Evolutionary conservation across 2,797 vertebrate genomes (phyloP), one percentile per base, ranked within the genome.

Genomic region (Euphonia xanthogaster): DNA sequence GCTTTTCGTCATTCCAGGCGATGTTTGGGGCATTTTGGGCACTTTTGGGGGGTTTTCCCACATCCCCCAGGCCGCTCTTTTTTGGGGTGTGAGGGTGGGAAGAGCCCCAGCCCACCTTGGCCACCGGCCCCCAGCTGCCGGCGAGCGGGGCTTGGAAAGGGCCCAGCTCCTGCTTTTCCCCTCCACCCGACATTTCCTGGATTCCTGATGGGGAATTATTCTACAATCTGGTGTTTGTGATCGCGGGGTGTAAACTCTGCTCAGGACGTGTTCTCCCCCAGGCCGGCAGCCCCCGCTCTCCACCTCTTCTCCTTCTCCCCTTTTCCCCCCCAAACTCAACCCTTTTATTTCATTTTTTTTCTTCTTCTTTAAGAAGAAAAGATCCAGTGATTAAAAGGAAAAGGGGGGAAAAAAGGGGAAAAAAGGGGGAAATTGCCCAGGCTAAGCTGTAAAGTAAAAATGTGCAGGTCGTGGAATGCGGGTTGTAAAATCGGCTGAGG

Each of bases 381-480:
- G 15, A 27, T 27, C 48, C 48, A 16, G 25, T 17, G 25, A 28
- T 50, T 16, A 27, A 50, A 50, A 28, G 48, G 48, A 50, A 6
- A 28, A 25, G 5, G 10, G 37, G 37, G 37, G 8, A 25, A 48
- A 48, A 50, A 18, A 37, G 3, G 7, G 8, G 12, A 60, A 88
- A 61, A 60, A 57, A 53, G 6, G 22, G 22, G 76, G 18, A 91
- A 95, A 57, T 31, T 80, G 93, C 40, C 88, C 78, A 27, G 88
- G 73, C 81, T 22, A n/a, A 83, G 92, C 94, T 97, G 94, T 95
- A 88, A 96, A 97, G 93, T 53, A 94, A 71, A 93, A 95, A 48
- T 65, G 93, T 90, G 92, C 96, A 92, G 92, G 78, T 94, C 88
- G 84, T 96, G 97, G 97, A 97, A 97, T 97, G 97, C 28, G 95